Conservation (phyloP, 1,140 invertebrate species). For the Augochlora pura region DNA sequence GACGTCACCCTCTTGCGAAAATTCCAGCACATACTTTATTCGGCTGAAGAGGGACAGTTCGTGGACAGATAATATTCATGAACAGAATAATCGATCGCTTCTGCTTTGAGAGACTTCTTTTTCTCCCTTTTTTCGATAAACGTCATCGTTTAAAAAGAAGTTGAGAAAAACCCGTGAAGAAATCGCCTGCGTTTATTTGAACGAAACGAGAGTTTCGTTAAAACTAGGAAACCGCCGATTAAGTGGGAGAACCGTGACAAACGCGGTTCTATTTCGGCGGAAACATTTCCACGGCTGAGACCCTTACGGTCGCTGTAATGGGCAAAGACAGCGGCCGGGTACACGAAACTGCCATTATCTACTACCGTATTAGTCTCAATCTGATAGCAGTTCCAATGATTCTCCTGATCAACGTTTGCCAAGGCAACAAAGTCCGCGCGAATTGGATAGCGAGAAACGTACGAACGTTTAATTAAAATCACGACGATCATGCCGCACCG, state of each 20-base stretch:
- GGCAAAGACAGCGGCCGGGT: slow-evolving; percentile 15
- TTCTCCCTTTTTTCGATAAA: slow-evolving; percentile 2
- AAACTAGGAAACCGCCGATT: not conserved
- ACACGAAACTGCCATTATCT: slow-evolving; percentile 31
- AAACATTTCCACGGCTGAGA: not conserved
- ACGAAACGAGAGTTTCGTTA: not conserved
- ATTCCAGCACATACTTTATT: not conserved
- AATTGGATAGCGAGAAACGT: not conserved
- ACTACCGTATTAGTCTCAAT: slow-evolving; percentile 27
- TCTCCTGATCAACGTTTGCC: slow-evolving; percentile 23
- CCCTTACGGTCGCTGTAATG: slow-evolving; percentile 9
- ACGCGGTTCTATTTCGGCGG: not conserved
- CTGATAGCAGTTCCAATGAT: slow-evolving; percentile 27
- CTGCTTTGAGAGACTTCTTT: not conserved
- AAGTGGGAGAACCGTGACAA: not conserved
- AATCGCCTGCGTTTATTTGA: not conserved
- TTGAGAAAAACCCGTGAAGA: not conserved
- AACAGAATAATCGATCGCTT: not conserved
- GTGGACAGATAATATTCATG: slow-evolving; percentile 15
- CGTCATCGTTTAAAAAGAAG: not conserved
- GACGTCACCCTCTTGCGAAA: not conserved
- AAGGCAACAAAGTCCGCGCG: slow-evolving; percentile 1
- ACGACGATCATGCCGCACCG: too few species aligned
- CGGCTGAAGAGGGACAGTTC: not conserved
- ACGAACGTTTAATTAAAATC: slow-evolving; percentile 13